Base-by-base conservation (phyloP, 2,113 vertebrate genomes). In the Poecilia latipinna region DNA sequence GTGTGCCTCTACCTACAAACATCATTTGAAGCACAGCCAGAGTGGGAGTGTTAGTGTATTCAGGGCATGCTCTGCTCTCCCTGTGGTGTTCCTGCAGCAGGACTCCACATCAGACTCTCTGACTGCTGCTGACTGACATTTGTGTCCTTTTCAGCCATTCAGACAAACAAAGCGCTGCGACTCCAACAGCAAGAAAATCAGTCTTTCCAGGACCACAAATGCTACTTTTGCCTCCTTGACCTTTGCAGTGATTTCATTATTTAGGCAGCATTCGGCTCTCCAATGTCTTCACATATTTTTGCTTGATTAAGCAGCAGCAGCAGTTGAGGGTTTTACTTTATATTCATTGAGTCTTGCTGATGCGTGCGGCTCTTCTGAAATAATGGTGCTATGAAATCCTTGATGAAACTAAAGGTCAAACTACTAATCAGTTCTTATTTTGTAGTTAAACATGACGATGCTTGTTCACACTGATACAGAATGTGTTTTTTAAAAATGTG, bases 81-180 rank as follows among this genome's bases (percentile, higher is more conserved):
- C 64, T 63, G 61, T 32, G 13, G 10, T 39, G 12, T n/a, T 28
- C 65, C 11, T 28, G 65, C 65, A 24, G 65, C 65, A 67, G 35
- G 65, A 44, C 17, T 65, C 51, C 33, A n/a, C 64, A n/a, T 65
- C 33, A n/a, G 64, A n/a, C 19, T 4, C 5, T 67, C 65, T 42
- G 65, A 39, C 64, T 26, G 64, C 64, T 65, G 64, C 33, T 65
- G n/a, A 77, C n/a, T 64, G 67, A 72, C 32, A 28, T 54, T 2
- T 22, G 44, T 77, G 70, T 80, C 51, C 71, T 68, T 86, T 79
- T 68, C 66, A 86, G 65, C 66, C 33, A 64, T 44, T 39, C 80
- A 79, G n/a, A 77, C 32, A 80, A 33, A 77, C 22, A 72, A 57
- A 79, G 24, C 26, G 1, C 6, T 66, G 60, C 11, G 24, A 65